Percentiles rank a stretch among this genome's conserved stretches.
Conservation (phyloP, 2,797 vertebrate genomes). For the Hippoglossus hippoglossus region DNA sequence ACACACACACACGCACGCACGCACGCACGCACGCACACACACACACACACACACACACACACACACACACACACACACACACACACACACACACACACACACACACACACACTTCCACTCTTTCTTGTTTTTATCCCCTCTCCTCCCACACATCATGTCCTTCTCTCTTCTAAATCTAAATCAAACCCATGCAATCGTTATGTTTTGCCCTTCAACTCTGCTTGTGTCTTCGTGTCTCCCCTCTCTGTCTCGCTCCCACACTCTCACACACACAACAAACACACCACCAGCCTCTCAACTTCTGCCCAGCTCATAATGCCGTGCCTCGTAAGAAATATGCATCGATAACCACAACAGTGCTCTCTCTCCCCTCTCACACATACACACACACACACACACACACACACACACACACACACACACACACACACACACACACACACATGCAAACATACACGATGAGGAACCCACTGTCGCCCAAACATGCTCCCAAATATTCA, state of each 20-base stretch:
- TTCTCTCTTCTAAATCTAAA: background rate
- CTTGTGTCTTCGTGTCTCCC: conserved; percentile 58
- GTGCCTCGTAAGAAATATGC: conserved; percentile 76
- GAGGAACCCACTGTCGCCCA: conserved; percentile 71
- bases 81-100: conserved; percentile 12
- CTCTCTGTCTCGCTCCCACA: conserved; percentile 72
- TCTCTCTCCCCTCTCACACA: background rate
- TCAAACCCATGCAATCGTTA: conserved; percentile 37
- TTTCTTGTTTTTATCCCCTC: conserved; percentile 1
- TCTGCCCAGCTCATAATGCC: conserved; percentile 70
- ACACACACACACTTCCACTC: conserved; percentile 6
- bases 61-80: conserved; percentile 20
- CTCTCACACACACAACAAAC: conserved; percentile 74
- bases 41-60: conserved; percentile 21
- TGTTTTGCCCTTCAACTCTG: conserved; percentile 49
- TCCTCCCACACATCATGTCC: conserved; percentile 3
- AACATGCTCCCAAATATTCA: conserved; percentile 75
- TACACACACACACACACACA: too few species aligned
- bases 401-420: conserved; percentile 2
- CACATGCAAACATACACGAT: conserved; percentile 64
- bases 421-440: too few species aligned
- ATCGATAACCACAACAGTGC: conserved; percentile 75
- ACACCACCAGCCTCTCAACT: conserved; percentile 78
- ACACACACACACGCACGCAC: conserved; percentile 22
- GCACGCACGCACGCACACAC: conserved; percentile 13